phyloP scores from a whole-genome alignment of 2,888 invertebrate species.

The Cephus pulcher region DNA sequence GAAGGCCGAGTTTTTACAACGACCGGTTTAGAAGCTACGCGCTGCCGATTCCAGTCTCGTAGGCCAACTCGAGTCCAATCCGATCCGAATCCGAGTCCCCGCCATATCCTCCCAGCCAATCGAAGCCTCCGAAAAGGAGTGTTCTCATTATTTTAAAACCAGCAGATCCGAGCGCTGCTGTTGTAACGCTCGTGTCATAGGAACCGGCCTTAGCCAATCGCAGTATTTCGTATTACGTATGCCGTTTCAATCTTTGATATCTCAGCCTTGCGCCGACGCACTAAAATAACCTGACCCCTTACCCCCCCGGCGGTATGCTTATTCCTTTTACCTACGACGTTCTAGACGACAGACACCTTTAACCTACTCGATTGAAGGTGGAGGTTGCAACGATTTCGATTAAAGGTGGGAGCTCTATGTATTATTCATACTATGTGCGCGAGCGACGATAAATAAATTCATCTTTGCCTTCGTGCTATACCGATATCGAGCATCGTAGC shows the following conservation, averaged over 20 bases:
- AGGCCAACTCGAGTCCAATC: slow-evolving; percentile 3
- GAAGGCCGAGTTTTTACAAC: slow-evolving; percentile 60
- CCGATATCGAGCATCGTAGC: neutral
- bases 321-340: neutral
- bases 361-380: neutral
- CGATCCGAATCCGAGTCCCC: neutral
- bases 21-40: slow-evolving; percentile 62
- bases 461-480: neutral
- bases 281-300: neutral
- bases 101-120: neutral
- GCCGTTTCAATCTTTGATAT: neutral
- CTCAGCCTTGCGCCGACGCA: neutral
- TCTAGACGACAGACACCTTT: neutral
- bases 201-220: neutral
- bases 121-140: slow-evolving; percentile 1
- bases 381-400: slow-evolving; percentile 1
- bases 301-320: neutral
- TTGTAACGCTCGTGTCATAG: neutral
- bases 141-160: neutral
- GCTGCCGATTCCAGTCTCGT: slow-evolving; percentile 22
- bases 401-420: slow-evolving; percentile 1
- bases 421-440: slow-evolving; percentile 3
- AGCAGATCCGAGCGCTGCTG: neutral
- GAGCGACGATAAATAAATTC: slow-evolving; percentile 3
- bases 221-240: neutral